Percentiles rank a stretch among this genome's conserved stretches.
phyloP scores from a whole-genome alignment of 2,113 vertebrate species.

The Hymenochirus boettgeri region DNA sequence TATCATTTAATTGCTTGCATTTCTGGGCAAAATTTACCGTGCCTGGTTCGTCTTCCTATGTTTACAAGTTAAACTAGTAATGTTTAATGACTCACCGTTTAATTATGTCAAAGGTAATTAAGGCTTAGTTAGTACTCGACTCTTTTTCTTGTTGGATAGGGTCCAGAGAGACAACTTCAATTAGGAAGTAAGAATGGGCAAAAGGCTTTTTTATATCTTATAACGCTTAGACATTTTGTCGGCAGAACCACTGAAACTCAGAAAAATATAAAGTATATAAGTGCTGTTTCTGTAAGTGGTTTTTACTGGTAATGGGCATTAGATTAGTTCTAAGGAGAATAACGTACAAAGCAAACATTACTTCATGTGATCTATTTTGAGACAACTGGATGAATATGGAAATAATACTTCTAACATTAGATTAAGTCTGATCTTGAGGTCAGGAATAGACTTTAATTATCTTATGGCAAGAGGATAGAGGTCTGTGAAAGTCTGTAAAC shows the following conservation, averaged over 20 bases:
- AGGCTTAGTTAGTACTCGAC: not conserved
- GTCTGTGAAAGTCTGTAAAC: no score
- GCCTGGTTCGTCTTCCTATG: not conserved
- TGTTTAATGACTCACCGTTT: slow-evolving; percentile 20
- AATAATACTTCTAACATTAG: no score
- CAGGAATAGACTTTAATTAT: no score
- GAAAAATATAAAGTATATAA: not conserved
- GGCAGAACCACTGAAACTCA: not conserved
- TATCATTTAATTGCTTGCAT: not conserved
- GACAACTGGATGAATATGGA: no score
- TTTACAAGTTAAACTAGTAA: not conserved
- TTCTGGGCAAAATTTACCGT: not conserved
- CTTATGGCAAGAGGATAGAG: no score
- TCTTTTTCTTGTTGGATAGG: not conserved
- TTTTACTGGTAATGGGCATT: not conserved
- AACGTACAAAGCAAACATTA: not conserved
- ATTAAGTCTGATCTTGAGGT: no score
- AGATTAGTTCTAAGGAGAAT: not conserved
- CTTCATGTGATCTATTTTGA: not conserved
- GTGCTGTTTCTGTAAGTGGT: not conserved
- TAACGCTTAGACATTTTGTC: not conserved
- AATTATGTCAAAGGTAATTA: slow-evolving; percentile 24
- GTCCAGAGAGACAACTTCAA: not conserved
- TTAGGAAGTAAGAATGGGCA: slow-evolving; percentile 1
- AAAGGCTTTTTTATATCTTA: not conserved